Evolutionary conservation across 2,888 invertebrate species (phyloP).

Genomic region (Chamaedrilus cognettii): DNA sequence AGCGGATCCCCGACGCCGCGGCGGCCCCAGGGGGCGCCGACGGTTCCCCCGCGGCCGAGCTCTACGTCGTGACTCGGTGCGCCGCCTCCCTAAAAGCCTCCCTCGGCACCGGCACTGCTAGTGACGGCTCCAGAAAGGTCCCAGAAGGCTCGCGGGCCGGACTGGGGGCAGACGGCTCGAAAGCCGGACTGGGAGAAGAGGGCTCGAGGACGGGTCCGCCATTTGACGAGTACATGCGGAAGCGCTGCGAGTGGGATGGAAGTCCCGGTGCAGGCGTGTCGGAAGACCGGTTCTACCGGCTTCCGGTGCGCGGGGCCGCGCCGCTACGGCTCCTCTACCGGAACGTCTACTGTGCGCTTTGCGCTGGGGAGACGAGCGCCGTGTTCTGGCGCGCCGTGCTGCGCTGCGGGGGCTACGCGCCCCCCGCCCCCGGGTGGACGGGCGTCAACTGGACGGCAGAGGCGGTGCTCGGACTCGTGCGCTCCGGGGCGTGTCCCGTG

Average conservation of each 20-base stretch:
- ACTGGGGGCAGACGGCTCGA: too few species aligned
- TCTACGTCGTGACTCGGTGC: slow-evolving; percentile 7
- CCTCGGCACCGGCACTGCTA: too few species aligned
- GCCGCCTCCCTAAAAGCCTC: too few species aligned
- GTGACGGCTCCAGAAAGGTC: too few species aligned
- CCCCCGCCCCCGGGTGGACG: neutral
- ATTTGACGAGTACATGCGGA: neutral
- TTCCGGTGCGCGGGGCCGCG: neutral
- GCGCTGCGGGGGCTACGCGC: slow-evolving; percentile 7
- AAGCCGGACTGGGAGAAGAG: too few species aligned
- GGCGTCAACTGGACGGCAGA: slow-evolving; percentile 2
- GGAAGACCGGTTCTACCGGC: neutral
- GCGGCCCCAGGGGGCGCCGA: too few species aligned
- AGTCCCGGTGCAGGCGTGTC: neutral
- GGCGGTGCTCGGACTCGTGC: neutral
- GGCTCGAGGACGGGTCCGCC: too few species aligned
- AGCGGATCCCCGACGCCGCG: neutral
- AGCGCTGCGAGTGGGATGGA: slow-evolving; percentile 9
- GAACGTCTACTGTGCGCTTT: slow-evolving; percentile 10
- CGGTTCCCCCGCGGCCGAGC: neutral
- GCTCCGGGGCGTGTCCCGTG: neutral
- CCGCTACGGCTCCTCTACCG: slow-evolving; percentile 7
- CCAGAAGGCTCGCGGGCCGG: too few species aligned
- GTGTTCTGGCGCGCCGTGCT: slow-evolving; percentile 7
- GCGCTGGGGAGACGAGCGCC: neutral